Evolutionary conservation across 2,888 invertebrate genomes (phyloP).

Genomic region (Acanthacorydalis orientalis): DNA sequence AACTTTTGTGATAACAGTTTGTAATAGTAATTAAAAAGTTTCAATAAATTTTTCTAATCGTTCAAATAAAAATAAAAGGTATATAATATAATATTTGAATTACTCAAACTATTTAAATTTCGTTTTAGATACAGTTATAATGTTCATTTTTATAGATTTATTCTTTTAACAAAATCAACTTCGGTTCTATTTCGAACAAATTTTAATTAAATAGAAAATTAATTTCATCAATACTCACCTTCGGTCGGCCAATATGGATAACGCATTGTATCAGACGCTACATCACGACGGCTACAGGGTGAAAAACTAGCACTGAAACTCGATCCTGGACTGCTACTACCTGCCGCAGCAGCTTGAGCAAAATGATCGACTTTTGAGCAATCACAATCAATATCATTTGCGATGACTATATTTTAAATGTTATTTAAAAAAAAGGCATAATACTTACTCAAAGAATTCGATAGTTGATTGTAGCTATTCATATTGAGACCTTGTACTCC

Average conservation of each 20-base stretch:
- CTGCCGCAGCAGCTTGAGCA: constrained; percentile 7
- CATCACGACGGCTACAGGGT: constrained; percentile 12
- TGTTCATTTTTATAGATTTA: background rate
- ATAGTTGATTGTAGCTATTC: constrained; percentile 27
- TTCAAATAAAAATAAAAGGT: too few relatives aligned
- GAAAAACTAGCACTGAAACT: constrained; percentile 12
- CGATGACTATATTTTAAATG: background rate
- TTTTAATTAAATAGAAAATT: background rate
- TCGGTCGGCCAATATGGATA: constrained; percentile 26
- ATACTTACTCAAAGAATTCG: constrained; percentile 25
- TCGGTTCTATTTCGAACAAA: background rate
- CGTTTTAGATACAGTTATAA: too few relatives aligned
- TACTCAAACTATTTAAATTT: too few relatives aligned
- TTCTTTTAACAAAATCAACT: background rate
- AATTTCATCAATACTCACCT: constrained; percentile 15
- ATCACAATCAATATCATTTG: too few relatives aligned
- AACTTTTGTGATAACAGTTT: too few relatives aligned
- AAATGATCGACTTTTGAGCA: constrained; percentile 1
- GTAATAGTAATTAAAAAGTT: too few relatives aligned
- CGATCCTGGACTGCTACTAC: constrained; percentile 9
- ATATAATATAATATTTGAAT: too few relatives aligned
- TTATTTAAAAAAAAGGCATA: background rate
- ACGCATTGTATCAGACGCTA: constrained; percentile 12
- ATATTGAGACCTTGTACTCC: constrained; percentile 26
- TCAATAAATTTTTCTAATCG: too few relatives aligned